A percentile compares a stretch with the other conserved stretches of the same genome.
phyloP scores from a whole-genome alignment of 2,888 invertebrate species.

The Monoplex corrugatus region DNA sequence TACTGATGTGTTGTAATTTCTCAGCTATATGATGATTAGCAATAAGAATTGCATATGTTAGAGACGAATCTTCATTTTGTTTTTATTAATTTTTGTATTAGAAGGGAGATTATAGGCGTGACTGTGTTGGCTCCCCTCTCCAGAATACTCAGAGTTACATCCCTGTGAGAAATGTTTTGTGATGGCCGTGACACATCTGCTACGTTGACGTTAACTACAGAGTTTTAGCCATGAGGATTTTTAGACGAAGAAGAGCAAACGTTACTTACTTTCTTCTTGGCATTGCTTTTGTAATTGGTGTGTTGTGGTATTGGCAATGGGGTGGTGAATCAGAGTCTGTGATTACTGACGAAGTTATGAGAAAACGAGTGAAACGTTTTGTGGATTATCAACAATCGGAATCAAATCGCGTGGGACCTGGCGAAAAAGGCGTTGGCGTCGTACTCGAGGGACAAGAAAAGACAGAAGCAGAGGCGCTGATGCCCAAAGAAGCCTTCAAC shows the following conservation, averaged over 20 bases:
- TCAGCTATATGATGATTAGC: too few relatives aligned
- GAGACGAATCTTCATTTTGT: too few relatives aligned
- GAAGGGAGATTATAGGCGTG: too few relatives aligned
- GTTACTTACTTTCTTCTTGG: slow-evolving; percentile 10
- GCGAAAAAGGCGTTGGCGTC: slow-evolving; percentile 77
- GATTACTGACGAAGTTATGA: slow-evolving; percentile 24
- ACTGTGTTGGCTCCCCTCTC: too few relatives aligned
- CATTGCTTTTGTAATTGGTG: background rate
- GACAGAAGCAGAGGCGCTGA: slow-evolving; percentile 85
- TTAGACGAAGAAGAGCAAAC: slow-evolving; percentile 21
- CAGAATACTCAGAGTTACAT: background rate
- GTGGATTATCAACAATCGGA: slow-evolving; percentile 65
- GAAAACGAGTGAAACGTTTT: slow-evolving; percentile 42
- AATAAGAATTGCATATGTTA: too few relatives aligned
- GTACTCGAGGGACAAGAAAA: slow-evolving; percentile 83
- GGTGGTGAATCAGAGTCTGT: background rate
- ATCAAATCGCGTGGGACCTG: slow-evolving; percentile 72
- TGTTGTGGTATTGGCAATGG: slow-evolving; percentile 44
- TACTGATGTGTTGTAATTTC: too few relatives aligned
- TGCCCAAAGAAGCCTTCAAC: slow-evolving; percentile 93
- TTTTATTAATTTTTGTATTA: too few relatives aligned
- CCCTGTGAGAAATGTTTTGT: background rate
- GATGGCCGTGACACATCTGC: slow-evolving; percentile 44
- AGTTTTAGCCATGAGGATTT: slow-evolving; percentile 26
- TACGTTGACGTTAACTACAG: background rate